Evolutionary conservation across 2,888 invertebrate genomes (phyloP).

Genomic region (Unio delphinus): DNA sequence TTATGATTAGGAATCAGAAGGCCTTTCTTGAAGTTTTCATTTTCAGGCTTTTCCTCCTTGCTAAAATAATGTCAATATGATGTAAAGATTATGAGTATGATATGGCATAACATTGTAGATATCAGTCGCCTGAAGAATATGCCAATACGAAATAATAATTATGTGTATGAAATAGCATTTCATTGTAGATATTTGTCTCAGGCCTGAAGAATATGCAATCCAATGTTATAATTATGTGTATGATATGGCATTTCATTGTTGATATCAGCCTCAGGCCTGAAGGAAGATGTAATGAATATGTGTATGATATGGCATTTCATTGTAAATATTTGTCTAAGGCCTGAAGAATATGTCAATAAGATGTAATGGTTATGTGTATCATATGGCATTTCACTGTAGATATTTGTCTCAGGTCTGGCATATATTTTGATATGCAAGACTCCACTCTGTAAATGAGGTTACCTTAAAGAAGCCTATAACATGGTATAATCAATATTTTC

Average conservation of each 20-base stretch:
- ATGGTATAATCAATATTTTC: too few species aligned
- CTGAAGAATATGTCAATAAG: not conserved
- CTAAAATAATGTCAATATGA: not conserved
- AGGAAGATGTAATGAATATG: too few species aligned
- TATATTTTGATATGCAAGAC: too few species aligned
- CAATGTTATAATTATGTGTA: not conserved
- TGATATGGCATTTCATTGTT: slow-evolving; percentile 3
- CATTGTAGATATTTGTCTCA: too few species aligned
- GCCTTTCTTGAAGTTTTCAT: slow-evolving; percentile 1
- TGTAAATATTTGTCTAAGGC: too few species aligned
- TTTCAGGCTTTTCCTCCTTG: too few species aligned
- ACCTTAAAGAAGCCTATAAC: too few species aligned
- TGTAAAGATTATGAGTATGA: not conserved
- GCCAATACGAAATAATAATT: too few species aligned
- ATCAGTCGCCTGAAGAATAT: not conserved
- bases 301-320: too few species aligned
- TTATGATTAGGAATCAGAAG: slow-evolving; percentile 80
- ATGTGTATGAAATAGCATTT: too few species aligned
- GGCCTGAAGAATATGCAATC: not conserved
- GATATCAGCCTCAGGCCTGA: not conserved
- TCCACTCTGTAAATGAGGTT: too few species aligned
- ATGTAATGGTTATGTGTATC: not conserved
- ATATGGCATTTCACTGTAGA: slow-evolving; percentile 5
- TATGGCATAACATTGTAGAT: slow-evolving; percentile 3
- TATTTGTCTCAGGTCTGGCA: not conserved